Conservation (phyloP, 2,113 vertebrate species). For the Bos javanicus region DNA sequence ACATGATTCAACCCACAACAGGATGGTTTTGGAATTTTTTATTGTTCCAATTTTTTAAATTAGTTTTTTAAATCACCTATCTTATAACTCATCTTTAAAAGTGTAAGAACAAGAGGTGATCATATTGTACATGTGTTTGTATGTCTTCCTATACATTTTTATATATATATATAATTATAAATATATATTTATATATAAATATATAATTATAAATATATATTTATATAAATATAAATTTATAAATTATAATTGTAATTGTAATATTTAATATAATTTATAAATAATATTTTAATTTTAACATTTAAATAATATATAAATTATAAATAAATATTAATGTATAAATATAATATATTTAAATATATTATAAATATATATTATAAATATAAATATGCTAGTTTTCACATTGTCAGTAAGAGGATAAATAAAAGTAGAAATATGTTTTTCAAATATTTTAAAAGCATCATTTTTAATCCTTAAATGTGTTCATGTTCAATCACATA, state of each 20-base stretch:
- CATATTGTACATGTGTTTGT: slow-evolving; percentile 29
- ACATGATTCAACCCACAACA: background rate
- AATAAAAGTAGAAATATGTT: slow-evolving; percentile 40
- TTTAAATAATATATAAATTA: too few species aligned
- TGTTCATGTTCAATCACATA: background rate
- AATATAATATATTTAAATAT: too few species aligned
- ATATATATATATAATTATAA: too few species aligned
- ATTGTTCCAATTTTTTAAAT: slow-evolving; percentile 46
- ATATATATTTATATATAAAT: too few species aligned
- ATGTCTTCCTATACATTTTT: slow-evolving; percentile 55
- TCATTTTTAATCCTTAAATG: background rate
- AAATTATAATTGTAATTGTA: too few species aligned
- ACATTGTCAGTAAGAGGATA: slow-evolving; percentile 68
- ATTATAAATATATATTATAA: background rate
- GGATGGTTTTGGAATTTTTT: background rate
- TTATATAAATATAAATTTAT: too few species aligned
- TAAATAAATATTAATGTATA: too few species aligned
- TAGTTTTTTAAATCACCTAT: background rate
- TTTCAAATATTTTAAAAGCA: background rate
- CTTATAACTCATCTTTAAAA: background rate
- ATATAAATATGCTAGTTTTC: slow-evolving; percentile 60
- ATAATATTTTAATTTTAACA: too few species aligned
- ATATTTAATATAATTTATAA: too few species aligned
- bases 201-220: too few species aligned
- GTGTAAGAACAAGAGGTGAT: slow-evolving; percentile 20